These are phyloP conservation scores for Bucorvus abyssinicus DNA, from an alignment of 2,797 vertebrate genomes.

Conservation along the genomic window DNA sequence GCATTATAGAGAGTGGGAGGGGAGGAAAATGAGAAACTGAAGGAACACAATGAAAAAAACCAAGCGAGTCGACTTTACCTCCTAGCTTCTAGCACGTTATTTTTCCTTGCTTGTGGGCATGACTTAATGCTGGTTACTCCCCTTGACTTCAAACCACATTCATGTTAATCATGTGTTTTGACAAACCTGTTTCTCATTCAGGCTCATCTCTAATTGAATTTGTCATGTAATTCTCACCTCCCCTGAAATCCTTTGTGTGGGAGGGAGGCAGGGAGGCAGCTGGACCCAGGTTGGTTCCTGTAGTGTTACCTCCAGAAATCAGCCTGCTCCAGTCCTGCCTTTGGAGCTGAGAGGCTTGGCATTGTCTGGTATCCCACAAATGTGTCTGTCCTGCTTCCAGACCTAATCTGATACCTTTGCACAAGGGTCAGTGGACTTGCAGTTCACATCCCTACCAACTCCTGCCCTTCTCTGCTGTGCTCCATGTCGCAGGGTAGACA, in stretches of 20 bases:
- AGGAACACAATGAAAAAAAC: conserved; percentile 34
- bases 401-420: neutral
- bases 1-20: conserved; percentile 56
- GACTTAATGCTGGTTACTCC: conserved; percentile 53
- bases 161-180: conserved; percentile 56
- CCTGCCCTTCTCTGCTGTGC: neutral
- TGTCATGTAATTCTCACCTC: conserved; percentile 48
- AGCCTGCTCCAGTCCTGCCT: neutral
- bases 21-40: conserved; percentile 31
- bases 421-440: neutral
- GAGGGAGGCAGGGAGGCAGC: neutral
- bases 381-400: neutral
- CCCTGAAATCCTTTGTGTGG: neutral
- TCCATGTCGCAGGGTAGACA: neutral
- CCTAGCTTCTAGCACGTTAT: neutral
- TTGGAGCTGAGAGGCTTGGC: neutral
- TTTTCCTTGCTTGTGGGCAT: conserved; percentile 57
- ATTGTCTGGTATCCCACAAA: neutral
- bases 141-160: conserved; percentile 28
- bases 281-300: neutral
- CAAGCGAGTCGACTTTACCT: conserved; percentile 29
- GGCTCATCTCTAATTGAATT: conserved; percentile 63
- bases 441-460: neutral
- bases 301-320: neutral
- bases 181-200: conserved; percentile 40